These are phyloP conservation scores for Molossus molossus DNA, from an alignment of 2,797 vertebrate species.

Conservation along the genomic window DNA sequence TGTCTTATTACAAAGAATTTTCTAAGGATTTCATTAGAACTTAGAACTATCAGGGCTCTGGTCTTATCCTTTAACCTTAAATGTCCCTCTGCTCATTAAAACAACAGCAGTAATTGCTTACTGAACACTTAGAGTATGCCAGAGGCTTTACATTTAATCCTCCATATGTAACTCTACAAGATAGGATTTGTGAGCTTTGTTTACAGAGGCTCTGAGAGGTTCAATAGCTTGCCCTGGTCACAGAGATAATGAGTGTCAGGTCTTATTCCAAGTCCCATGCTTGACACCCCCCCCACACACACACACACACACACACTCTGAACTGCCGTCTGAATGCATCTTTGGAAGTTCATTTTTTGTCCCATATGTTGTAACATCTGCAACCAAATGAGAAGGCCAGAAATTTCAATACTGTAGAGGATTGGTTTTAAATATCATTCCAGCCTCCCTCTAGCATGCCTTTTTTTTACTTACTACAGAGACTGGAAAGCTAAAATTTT, in stretches of 20 bases:
- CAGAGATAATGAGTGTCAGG: background rate
- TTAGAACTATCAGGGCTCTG: background rate
- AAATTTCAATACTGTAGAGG: background rate
- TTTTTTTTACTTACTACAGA: background rate
- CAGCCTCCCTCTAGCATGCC: background rate
- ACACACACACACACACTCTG: background rate
- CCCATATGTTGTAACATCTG: background rate
- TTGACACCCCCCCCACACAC: background rate
- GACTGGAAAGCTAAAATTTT: background rate
- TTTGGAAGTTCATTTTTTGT: background rate
- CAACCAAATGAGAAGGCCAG: background rate
- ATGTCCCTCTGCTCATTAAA: background rate
- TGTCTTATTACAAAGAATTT: background rate
- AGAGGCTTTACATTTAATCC: background rate
- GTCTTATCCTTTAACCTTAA: constrained; percentile 4
- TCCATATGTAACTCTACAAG: background rate
- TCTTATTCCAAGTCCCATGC: background rate
- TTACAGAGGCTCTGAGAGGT: background rate
- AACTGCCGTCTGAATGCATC: background rate
- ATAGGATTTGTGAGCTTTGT: background rate
- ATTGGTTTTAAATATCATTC: background rate
- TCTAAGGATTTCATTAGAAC: background rate
- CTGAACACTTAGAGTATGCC: background rate
- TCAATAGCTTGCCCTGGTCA: background rate
- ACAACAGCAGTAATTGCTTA: background rate